phyloP scores from a whole-genome alignment of 2,113 vertebrate species.

The Nymphicus hollandicus region DNA sequence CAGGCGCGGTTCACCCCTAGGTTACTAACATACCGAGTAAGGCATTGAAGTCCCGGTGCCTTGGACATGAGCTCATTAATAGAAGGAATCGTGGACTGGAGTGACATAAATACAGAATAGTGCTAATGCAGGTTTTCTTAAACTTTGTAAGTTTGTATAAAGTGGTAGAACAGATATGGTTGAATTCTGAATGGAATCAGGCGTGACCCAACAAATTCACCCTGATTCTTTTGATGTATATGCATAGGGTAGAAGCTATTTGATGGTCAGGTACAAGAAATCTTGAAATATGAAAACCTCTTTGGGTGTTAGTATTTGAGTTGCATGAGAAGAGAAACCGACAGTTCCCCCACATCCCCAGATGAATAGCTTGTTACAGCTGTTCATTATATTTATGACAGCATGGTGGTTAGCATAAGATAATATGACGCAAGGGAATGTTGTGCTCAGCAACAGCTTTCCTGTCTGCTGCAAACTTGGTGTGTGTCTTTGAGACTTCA shows the following conservation, averaged over 20 bases:
- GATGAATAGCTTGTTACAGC: neutral
- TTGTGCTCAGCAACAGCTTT: neutral
- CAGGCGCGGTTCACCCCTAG: neutral
- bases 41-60: fast-evolving
- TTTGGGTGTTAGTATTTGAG: neutral
- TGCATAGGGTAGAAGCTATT: neutral
- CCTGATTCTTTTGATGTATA: neutral
- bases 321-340: neutral
- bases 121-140: no score
- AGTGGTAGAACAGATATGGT: neutral
- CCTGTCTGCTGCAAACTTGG: neutral
- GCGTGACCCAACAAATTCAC: neutral
- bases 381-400: neutral
- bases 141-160: neutral
- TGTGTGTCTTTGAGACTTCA: neutral
- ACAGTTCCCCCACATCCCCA: fast-evolving
- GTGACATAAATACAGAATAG: fast-evolving
- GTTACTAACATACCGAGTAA: neutral
- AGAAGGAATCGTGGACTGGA: neutral
- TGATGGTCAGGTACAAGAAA: neutral
- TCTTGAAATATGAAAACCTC: neutral
- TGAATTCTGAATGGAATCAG: neutral
- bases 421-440: neutral
- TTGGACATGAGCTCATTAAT: fast-evolving
- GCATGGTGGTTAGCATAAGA: neutral